phyloP scores from a whole-genome alignment of 1,140 invertebrate genomes.

The Polypedilum pembai region DNA sequence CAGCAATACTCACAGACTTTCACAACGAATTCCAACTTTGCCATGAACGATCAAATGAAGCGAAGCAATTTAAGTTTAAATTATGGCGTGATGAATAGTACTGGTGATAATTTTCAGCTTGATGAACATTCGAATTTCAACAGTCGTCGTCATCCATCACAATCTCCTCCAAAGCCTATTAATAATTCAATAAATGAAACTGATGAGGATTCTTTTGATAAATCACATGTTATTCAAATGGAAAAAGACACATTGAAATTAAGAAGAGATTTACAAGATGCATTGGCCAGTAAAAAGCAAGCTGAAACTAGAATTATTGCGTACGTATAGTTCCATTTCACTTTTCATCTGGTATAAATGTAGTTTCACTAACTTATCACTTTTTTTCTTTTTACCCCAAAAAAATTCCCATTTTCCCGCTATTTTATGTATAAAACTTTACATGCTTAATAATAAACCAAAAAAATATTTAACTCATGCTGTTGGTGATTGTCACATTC shows the following conservation, averaged over 20 bases:
- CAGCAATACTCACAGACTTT: constrained; percentile 9
- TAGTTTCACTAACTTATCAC: not conserved
- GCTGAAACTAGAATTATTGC: constrained; percentile 47
- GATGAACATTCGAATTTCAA: constrained; percentile 22
- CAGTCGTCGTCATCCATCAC: not conserved
- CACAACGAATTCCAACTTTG: constrained; percentile 17
- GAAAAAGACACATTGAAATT: constrained; percentile 43
- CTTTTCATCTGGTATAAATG: not conserved
- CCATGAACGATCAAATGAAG: constrained; percentile 15
- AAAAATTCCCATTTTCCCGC: not conserved
- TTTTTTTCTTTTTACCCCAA: not conserved
- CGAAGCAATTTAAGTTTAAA: constrained; percentile 38
- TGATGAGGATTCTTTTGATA: constrained; percentile 20
- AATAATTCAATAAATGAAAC: not conserved
- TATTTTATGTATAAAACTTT: not conserved
- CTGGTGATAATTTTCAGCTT: constrained; percentile 30
- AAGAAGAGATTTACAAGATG: constrained; percentile 46
- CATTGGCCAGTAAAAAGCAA: constrained; percentile 46
- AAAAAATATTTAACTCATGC: not conserved
- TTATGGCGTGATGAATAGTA: constrained; percentile 39
- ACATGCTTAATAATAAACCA: not conserved
- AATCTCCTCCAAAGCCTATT: constrained; percentile 10
- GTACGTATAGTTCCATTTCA: constrained; percentile 41
- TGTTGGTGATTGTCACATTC: not conserved
- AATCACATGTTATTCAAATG: constrained; percentile 32